Evolutionary conservation across 1,140 invertebrate species (phyloP).

Genomic region (Papilio aristodemus): DNA sequence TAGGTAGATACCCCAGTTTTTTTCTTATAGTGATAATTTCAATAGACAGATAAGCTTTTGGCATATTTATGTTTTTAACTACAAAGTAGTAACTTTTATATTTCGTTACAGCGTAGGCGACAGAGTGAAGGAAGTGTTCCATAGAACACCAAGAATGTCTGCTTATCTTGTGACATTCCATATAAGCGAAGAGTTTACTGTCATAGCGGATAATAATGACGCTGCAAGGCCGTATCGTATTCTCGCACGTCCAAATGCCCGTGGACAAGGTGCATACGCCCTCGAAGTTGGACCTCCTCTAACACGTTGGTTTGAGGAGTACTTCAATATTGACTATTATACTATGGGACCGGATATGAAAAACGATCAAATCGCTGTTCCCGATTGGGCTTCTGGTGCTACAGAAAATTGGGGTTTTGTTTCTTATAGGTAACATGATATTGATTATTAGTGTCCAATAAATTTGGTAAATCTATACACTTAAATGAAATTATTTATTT

Average conservation of each 20-base stretch:
- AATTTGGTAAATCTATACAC: too few species aligned
- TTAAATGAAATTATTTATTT: neutral
- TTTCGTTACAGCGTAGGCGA: conserved; percentile 54
- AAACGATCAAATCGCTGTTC: conserved; percentile 85
- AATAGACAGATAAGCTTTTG: conserved; percentile 8
- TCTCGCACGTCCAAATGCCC: conserved; percentile 86
- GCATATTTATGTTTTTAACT: neutral
- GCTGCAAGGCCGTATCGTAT: conserved; percentile 82
- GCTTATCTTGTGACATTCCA: conserved; percentile 90
- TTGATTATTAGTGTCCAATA: neutral
- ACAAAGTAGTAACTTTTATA: conserved; percentile 8
- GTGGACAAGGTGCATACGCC: conserved; percentile 83
- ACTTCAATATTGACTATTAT: conserved; percentile 69
- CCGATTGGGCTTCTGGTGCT: conserved; percentile 85
- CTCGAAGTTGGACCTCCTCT: conserved; percentile 77
- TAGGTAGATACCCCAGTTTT: too few species aligned
- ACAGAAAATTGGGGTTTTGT: conserved; percentile 89
- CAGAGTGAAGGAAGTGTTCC: conserved; percentile 78
- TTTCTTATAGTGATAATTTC: too few species aligned
- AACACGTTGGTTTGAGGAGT: conserved; percentile 66
- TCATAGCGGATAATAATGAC: conserved; percentile 76
- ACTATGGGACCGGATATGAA: conserved; percentile 72
- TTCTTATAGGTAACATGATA: conserved; percentile 76
- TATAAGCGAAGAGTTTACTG: conserved; percentile 86
- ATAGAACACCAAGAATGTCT: conserved; percentile 89